These are phyloP conservation scores for Chydorus sphaericus DNA, from an alignment of 2,888 invertebrate species.

Conservation along the genomic window DNA sequence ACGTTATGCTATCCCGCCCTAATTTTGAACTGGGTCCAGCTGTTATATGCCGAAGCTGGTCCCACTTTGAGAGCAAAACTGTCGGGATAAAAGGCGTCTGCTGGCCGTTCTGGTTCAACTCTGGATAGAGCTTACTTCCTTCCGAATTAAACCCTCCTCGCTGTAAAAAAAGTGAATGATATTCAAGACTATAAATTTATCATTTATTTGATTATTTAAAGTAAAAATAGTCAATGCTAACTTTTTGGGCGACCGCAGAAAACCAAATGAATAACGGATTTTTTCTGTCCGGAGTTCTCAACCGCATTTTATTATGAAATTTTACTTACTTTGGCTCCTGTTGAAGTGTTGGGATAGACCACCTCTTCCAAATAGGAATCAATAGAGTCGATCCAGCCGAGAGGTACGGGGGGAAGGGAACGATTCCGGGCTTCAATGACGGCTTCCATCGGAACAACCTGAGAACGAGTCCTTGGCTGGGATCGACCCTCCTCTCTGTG, in stretches of 20 bases:
- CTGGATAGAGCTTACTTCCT: not conserved
- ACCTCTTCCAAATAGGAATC: conserved; percentile 30
- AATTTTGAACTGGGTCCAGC: no score
- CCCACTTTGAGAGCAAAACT: not conserved
- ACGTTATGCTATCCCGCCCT: conserved; percentile 24
- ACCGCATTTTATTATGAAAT: no score
- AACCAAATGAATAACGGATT: no score
- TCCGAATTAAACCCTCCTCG: conserved; percentile 1
- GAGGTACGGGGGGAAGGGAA: conserved; percentile 24
- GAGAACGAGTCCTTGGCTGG: not conserved
- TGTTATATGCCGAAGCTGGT: not conserved
- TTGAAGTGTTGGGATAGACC: conserved; percentile 34
- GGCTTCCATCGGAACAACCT: conserved; percentile 10
- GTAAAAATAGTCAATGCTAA: no score
- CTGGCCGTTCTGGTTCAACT: not conserved
- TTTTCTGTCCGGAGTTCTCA: no score
- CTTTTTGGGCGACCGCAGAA: no score
- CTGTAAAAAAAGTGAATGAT: not conserved
- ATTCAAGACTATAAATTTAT: not conserved
- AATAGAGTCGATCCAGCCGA: conserved; percentile 34
- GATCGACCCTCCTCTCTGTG: not conserved
- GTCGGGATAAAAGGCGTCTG: not conserved
- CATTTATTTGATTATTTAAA: no score
- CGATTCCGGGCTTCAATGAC: conserved; percentile 13
- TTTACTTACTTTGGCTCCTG: conserved; percentile 35